Base-by-base conservation (phyloP, 2,888 invertebrate species). In the Trilocha varians region DNA sequence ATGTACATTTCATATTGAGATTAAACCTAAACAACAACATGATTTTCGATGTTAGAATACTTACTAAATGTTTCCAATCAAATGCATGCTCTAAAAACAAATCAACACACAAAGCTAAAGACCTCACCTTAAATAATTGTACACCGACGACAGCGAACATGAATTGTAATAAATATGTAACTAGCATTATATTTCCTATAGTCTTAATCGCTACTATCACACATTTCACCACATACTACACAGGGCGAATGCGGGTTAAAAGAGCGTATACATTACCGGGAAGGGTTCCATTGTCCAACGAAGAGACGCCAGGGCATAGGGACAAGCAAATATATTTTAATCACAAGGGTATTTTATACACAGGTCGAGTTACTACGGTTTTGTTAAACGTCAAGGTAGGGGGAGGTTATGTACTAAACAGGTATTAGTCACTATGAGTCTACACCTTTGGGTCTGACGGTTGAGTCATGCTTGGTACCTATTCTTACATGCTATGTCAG, bases 91-190 rank as follows among this genome's bases (percentile, higher is more conserved):
- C n/a, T n/a, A n/a, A n/a, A n/a, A n/a, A n/a, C n/a, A n/a, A n/a
- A n/a, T n/a, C n/a, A n/a, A n/a, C n/a, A 36, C 32, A 18, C 34
- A 38, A 44, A 35, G 34, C 25, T 14, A 13, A 13, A 15, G 47
- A 59, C 79, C 88, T 91, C 91, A 96, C 96, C 94, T 99, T 99
- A 91, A 99, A 99, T 68, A 99, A 93, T 90, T 99, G 99, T 85
- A 99, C 99, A 89, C 99, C 99, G 87, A 99, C 99, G 86, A 98
- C 98, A 88, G 99, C 98, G 88, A 99, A 99, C 98, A 99, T 99
- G 91, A 99, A 99, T 92, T 98, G 96, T 86, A 99, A 95, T 85
- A 99, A 95, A 91, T 97, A 97, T 83, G 99, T 99, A 88, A 99
- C 99, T 92, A 99, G 91, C 94, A 99, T 97, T 88, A 99, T 99